phyloP scores from a whole-genome alignment of 2,888 invertebrate species.

The Erebia palarica region DNA sequence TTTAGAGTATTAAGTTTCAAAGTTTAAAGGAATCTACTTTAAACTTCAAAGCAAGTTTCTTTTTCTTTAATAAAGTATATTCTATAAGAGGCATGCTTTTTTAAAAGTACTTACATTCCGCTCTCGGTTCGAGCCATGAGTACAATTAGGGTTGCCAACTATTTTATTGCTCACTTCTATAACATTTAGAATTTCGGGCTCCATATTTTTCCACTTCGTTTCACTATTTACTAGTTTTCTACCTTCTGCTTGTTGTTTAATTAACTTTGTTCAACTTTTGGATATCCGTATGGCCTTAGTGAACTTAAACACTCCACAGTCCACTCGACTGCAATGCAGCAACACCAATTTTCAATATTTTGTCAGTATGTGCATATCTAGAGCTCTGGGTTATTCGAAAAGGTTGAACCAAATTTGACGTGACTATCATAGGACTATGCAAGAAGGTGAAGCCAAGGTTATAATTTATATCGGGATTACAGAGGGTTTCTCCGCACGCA shows the following conservation, averaged over 20 bases:
- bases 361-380: no score
- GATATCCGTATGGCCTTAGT: no score
- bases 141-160: constrained; percentile 7
- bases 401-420: no score
- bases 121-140: constrained; percentile 6
- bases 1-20: not conserved
- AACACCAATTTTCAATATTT: no score
- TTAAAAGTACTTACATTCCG: constrained; percentile 10
- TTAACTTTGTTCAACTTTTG: not conserved
- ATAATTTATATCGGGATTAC: no score
- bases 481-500: no score
- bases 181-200: not conserved
- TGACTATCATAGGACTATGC: no score
- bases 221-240: not conserved
- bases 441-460: no score
- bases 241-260: not conserved
- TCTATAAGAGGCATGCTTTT: not conserved
- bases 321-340: not conserved
- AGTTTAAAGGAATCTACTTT: not conserved
- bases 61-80: constrained; percentile 11
- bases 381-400: no score
- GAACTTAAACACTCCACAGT: no score
- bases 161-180: not conserved
- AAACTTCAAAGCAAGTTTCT: not conserved
- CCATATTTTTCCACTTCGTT: not conserved